Conservation (phyloP, 1,140 invertebrate species). For the Philopotamus ludificatus region DNA sequence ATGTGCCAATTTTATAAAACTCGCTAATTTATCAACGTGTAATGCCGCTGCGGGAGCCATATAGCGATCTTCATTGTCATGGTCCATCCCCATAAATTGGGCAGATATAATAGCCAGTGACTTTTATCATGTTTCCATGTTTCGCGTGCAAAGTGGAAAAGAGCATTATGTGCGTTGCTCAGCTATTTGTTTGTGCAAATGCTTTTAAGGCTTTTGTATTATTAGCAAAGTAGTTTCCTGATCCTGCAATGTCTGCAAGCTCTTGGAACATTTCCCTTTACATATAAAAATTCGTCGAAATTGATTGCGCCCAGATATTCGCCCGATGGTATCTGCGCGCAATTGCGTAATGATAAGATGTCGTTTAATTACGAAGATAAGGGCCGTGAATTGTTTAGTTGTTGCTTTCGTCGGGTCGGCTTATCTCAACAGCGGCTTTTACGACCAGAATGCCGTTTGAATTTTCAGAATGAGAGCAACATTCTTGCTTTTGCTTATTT, state of each 20-base stretch:
- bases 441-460: conserved; percentile 2
- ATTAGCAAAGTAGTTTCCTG: background rate
- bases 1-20: no score
- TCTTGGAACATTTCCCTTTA: background rate
- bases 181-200: conserved; percentile 10
- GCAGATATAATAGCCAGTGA: background rate
- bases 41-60: no score
- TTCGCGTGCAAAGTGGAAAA: conserved; percentile 1
- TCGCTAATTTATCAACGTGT: no score
- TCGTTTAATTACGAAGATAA: background rate
- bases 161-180: conserved; percentile 5
- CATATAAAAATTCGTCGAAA: background rate
- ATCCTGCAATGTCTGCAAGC: background rate
- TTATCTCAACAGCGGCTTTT: conserved; percentile 5
- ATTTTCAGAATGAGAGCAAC: background rate
- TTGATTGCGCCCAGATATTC: background rate
- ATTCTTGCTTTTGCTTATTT: background rate
- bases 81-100: background rate
- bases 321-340: background rate
- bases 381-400: background rate
- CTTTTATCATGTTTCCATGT: conserved; percentile 2
- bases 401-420: background rate
- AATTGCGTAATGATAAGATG: conserved; percentile 6
- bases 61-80: background rate
- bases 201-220: conserved; percentile 9